phyloP scores from a whole-genome alignment of 2,113 vertebrate genomes.

The Tamias sibiricus region DNA sequence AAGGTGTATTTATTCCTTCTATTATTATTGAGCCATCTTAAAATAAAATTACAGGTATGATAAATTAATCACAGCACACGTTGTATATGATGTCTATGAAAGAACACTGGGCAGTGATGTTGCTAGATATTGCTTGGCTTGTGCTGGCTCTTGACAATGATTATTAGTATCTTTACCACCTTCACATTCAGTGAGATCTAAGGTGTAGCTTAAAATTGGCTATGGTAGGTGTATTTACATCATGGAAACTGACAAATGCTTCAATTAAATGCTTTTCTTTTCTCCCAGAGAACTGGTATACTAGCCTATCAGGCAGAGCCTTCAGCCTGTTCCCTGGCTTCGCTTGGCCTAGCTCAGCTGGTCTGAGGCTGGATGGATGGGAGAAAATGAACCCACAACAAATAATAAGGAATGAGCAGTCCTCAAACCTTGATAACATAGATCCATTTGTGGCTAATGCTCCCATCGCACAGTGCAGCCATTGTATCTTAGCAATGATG shows the following conservation, averaged over 20 bases:
- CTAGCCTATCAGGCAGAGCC: not conserved
- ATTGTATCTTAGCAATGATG: slow-evolving; percentile 50
- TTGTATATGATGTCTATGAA: no score
- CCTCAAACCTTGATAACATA: not conserved
- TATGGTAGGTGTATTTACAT: not conserved
- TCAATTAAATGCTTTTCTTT: not conserved
- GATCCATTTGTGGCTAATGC: slow-evolving; percentile 24
- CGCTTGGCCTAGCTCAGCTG: not conserved
- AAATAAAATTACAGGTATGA: no score
- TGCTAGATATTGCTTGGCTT: not conserved
- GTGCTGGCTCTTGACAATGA: not conserved
- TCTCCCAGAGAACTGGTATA: not conserved
- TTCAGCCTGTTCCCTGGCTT: not conserved
- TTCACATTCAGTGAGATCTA: not conserved
- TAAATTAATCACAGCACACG: no score
- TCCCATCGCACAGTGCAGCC: not conserved
- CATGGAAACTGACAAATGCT: not conserved
- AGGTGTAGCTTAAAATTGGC: not conserved
- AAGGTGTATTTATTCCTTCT: no score
- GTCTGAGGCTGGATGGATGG: not conserved
- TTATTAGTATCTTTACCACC: not conserved
- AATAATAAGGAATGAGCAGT: slow-evolving; percentile 28
- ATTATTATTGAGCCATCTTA: no score
- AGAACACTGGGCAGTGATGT: not conserved
- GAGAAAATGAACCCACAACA: slow-evolving; percentile 42